Evolutionary conservation across 2,888 invertebrate species (phyloP).

Genomic region (Apotomis turbidana): DNA sequence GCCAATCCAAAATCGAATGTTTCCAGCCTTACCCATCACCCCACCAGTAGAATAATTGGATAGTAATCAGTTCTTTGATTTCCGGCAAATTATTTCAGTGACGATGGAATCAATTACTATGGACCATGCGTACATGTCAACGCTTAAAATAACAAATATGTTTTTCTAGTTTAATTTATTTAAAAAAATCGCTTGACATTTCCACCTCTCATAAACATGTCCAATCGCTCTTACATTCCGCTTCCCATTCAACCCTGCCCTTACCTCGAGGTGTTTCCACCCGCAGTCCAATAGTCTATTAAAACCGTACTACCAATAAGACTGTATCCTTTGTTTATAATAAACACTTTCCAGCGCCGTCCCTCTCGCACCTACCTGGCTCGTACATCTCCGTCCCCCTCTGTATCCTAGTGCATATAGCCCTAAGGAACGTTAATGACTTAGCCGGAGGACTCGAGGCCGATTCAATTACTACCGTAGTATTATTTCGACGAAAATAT

Average conservation of each 20-base stretch:
- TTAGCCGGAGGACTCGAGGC: slow-evolving; percentile 79
- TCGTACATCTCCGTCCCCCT: slow-evolving; percentile 53
- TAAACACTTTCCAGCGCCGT: slow-evolving; percentile 77
- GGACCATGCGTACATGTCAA: too few relatives aligned
- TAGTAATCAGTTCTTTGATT: too few relatives aligned
- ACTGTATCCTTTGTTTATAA: slow-evolving; percentile 82
- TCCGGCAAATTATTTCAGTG: too few relatives aligned
- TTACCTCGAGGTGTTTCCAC: slow-evolving; percentile 51
- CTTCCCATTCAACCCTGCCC: slow-evolving; percentile 20
- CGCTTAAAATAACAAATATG: too few relatives aligned
- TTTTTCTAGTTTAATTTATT: background rate
- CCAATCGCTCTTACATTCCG: background rate
- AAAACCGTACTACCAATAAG: slow-evolving; percentile 77
- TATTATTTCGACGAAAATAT: slow-evolving; percentile 83
- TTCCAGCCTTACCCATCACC: too few relatives aligned
- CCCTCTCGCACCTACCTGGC: slow-evolving; percentile 50
- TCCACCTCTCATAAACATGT: background rate
- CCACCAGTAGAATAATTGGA: too few relatives aligned
- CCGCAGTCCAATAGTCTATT: slow-evolving; percentile 76
- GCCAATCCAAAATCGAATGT: too few relatives aligned
- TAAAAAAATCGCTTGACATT: background rate
- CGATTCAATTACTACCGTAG: slow-evolving; percentile 83
- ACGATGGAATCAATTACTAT: too few relatives aligned
- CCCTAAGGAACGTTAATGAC: slow-evolving; percentile 81
- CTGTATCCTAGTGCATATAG: slow-evolving; percentile 77